Conservation (phyloP, 2,888 invertebrate genomes). For the Diadromus collaris region DNA sequence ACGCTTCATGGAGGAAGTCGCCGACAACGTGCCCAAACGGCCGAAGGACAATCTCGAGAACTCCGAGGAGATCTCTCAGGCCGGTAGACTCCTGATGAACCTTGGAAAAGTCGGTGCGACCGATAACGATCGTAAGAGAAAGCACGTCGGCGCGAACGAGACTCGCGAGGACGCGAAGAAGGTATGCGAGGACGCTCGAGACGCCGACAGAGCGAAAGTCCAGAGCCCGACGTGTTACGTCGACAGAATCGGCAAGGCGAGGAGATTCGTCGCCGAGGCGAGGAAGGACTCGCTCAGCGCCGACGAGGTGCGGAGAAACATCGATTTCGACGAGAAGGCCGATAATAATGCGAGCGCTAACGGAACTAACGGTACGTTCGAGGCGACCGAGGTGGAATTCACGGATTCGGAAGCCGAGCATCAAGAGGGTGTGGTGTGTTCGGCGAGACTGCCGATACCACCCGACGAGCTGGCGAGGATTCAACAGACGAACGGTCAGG, state of each 20-base stretch:
- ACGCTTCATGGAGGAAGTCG: conserved; percentile 89
- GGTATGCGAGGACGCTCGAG: conserved; percentile 27
- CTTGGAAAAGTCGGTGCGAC: conserved; percentile 62
- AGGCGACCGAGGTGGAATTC: conserved; percentile 53
- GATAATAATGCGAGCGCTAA: conserved; percentile 4
- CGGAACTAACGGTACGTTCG: conserved; percentile 21
- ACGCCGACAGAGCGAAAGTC: conserved; percentile 1
- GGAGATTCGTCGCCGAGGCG: conserved; percentile 49
- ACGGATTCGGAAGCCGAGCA: conserved; percentile 66
- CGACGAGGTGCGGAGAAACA: conserved; percentile 63
- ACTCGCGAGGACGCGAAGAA: conserved; percentile 46
- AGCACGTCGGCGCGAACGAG: conserved; percentile 58
- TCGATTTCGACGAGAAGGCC: conserved; percentile 60
- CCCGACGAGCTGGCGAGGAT: conserved; percentile 6
- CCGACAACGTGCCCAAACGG: conserved; percentile 75
- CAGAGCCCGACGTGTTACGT: conserved; percentile 46
- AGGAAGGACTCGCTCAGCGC: conserved; percentile 56
- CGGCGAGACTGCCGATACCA: conserved; percentile 28
- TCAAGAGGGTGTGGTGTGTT: conserved; percentile 25
- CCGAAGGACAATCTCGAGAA: conserved; percentile 66
- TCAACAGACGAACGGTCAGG: conserved; percentile 9
- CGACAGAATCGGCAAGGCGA: conserved; percentile 48
- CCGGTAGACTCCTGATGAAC: conserved; percentile 70
- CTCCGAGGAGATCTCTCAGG: conserved; percentile 72
- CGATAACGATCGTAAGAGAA: conserved; percentile 65